phyloP scores from a whole-genome alignment of 2,113 vertebrate genomes.

The Trachemys scripta region DNA sequence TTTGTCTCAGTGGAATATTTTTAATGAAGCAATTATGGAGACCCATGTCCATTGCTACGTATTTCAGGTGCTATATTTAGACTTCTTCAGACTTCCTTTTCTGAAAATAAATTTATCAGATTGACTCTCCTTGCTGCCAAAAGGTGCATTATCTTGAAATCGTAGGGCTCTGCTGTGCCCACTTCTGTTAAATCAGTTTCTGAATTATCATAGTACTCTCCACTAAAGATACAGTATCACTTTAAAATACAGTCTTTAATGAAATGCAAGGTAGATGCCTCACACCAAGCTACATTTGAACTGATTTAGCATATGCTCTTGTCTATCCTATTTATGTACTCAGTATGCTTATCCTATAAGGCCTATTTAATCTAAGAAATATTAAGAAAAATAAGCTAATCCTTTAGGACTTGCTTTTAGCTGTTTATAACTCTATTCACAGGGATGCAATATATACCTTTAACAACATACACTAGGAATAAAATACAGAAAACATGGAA shows the following conservation, averaged over 20 bases:
- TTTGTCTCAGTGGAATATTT: neutral
- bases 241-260: slow-evolving; percentile 1
- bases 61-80: neutral
- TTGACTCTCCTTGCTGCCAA: neutral
- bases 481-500: neutral
- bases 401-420: neutral
- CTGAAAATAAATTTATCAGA: neutral
- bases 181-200: slow-evolving; percentile 22
- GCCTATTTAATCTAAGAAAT: neutral
- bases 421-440: neutral
- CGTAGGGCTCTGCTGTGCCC: neutral
- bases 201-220: neutral
- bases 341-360: neutral
- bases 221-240: neutral
- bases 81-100: neutral
- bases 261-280: neutral
- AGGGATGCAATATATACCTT: neutral
- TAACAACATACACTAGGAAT: neutral
- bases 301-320: neutral
- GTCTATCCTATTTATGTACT: neutral
- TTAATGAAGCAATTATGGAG: neutral
- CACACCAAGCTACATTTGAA: neutral
- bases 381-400: neutral
- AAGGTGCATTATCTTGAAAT: neutral
- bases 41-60: neutral